Evolutionary conservation across 2,113 vertebrate species (phyloP), one percentile per base, ranked within the genome.

Genomic region (Hydrolagus affinis): DNA sequence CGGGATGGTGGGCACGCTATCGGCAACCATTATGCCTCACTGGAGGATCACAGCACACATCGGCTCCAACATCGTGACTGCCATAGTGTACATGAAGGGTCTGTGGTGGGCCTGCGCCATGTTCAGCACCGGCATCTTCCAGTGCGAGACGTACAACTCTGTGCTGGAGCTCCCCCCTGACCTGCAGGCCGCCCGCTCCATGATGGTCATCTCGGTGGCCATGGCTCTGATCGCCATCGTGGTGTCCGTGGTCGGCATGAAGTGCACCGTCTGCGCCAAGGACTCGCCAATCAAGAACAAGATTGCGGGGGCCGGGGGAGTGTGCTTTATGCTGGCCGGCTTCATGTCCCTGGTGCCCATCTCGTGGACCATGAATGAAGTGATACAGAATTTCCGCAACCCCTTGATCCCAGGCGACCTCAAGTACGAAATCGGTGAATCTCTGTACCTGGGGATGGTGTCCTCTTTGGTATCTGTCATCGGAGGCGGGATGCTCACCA

Each of bases 81-180:
- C 96, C 0, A 93, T 97, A 32, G 92, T 90, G 86, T 97, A 94
- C 91, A 94, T 95, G 92, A 94, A 95, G 87, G 98, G 98, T 30
- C 93, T 99, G 73, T 99, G 98, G 98, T 98, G 98, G 97, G 97
- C 97, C 86, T 99, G 98, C 0, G 97, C 97, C 68, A 93, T 94
- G 0, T 95, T 96, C 89, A 99, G 97, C 94, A 99, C 97, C 0
- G 97, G 98, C 10, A 94, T 95, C 91, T 97, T 98, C 71, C 97
- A 99, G 86, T 99, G 98, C 0, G 97, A 99, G 86, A 96, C 96
- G 90, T 99, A 97, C 93, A 98, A 93, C 92, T 98, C 97, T 3
- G 93, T 99, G 88, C 93, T 99, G 86, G 95, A 94, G 25, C 91
- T 99, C 86, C 91, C 96, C 0, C 11, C 94, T 0, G 94, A 99